Percentiles rank a stretch among this genome's conserved stretches.
Conservation (phyloP, 2,797 vertebrate species). For the Bryconaethiops microstoma region DNA sequence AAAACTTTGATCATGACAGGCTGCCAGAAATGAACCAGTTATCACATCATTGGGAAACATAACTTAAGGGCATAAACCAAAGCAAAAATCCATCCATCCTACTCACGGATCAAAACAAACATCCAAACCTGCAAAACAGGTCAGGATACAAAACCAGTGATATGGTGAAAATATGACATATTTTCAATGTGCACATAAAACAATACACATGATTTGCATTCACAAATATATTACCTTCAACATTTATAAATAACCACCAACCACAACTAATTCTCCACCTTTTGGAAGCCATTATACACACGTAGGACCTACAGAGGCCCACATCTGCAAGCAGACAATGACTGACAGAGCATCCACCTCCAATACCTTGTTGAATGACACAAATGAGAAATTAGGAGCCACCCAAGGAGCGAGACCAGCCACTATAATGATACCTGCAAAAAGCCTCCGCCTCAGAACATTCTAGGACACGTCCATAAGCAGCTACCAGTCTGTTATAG, state of each 20-base stretch:
- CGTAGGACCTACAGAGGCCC: background rate
- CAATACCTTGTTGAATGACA: background rate
- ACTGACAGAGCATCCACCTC: background rate
- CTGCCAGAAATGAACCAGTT: background rate
- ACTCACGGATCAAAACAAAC: conserved; percentile 3
- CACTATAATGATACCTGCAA: conserved; percentile 19
- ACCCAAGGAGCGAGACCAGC: conserved; percentile 1
- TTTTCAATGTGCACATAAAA: background rate
- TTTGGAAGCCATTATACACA: background rate
- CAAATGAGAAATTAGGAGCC: conserved; percentile 31
- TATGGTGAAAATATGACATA: background rate
- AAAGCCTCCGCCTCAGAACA: conserved; percentile 22
- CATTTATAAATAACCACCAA: background rate
- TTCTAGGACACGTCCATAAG: conserved; percentile 24
- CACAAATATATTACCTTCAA: background rate
- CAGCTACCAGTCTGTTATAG: background rate
- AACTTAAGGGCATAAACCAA: background rate
- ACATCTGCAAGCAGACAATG: background rate
- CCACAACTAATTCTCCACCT: background rate
- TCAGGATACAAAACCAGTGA: background rate
- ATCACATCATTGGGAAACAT: too few relatives aligned
- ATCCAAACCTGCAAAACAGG: background rate
- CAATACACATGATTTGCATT: background rate
- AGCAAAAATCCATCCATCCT: background rate
- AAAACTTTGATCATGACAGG: background rate